phyloP scores from a whole-genome alignment of 2,888 invertebrate species.

The Chymomyza amoena region DNA sequence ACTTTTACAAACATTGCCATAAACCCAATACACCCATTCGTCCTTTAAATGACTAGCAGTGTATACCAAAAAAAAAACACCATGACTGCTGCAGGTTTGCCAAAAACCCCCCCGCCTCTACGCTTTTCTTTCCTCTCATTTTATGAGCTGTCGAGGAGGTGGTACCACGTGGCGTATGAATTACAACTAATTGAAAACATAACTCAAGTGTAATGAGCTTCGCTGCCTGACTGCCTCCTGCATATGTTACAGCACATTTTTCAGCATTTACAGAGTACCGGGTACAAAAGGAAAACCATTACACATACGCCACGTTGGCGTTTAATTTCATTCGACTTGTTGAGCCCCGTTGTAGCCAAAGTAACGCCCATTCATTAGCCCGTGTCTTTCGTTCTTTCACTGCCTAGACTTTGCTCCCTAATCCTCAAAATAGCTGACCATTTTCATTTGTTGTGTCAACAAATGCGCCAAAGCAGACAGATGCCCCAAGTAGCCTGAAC shows the following conservation, averaged over 20 bases:
- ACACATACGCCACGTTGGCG: slow-evolving; percentile 38
- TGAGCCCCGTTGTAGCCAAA: slow-evolving; percentile 31
- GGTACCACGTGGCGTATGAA: slow-evolving; percentile 44
- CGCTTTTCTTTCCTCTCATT: slow-evolving; percentile 4
- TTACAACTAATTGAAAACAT: slow-evolving; percentile 66
- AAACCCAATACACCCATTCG: no score
- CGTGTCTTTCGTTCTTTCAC: neutral
- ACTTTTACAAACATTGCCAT: no score
- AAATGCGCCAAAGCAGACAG: slow-evolving; percentile 15
- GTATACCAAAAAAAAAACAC: no score
- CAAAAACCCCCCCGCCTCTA: no score
- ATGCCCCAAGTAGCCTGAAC: neutral
- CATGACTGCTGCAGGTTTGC: neutral
- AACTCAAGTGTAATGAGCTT: slow-evolving; percentile 59
- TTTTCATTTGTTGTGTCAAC: slow-evolving; percentile 40
- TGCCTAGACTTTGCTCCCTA: slow-evolving; percentile 10
- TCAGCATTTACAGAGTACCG: slow-evolving; percentile 1
- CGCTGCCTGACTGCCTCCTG: neutral
- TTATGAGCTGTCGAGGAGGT: slow-evolving; percentile 2
- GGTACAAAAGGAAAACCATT: slow-evolving; percentile 28
- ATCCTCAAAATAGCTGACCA: slow-evolving; percentile 49
- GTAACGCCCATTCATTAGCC: slow-evolving; percentile 31
- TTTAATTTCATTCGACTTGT: slow-evolving; percentile 47
- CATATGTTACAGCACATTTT: slow-evolving; percentile 3
- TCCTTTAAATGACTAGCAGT: no score